Base-by-base conservation (phyloP, 2,888 invertebrate genomes). In the Ormia ochracea region DNA sequence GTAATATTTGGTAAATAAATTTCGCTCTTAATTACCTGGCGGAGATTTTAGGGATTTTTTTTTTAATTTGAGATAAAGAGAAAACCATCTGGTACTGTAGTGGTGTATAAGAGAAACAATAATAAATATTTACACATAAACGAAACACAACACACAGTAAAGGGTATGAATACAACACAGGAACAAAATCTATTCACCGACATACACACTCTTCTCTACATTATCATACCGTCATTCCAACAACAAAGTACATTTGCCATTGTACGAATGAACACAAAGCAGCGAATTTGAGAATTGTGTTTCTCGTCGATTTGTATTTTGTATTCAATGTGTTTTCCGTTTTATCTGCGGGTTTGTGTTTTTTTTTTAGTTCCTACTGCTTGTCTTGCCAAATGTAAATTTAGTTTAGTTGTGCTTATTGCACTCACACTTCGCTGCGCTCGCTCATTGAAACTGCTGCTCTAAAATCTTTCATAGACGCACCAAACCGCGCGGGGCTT, bases 341-440 rank as follows among this genome's bases (percentile, higher is more conserved):
- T 70, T 45, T 54, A 21, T 17, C 19, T 28, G 48, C 23, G 33
- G 28, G 9, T 68, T 41, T 4, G 12, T 31, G 12, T 38, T 10
- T 72, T 43, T 59, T 54, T 41, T 45, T 36, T 52, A 31, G 68
- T 69, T 76, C 54, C 21, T 61, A 56, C 38, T 58, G 70, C 10
- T 70, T 33, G 69, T 19, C 33, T 56, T 48, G 56, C 50, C 63
- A 63, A 65, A 70, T 12, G 61, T 58, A 38, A 70, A 76, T 76
- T 80, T 23, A 80, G 80, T 80, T 76, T 72, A 73, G 68, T 73
- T 80, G 76, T 80, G 80, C 72, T 73, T 68, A 68, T 63, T 80
- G 72, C 80, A 80, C 76, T 80, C 72, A 58, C 63, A 72, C 76
- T 76, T 66, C 52, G 76, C 72, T 80, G 61, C 58, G 56, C 38